Percentiles rank a stretch among this genome's conserved stretches.
phyloP scores from a whole-genome alignment of 2,888 invertebrate species.

The Campopleginae sp. region DNA sequence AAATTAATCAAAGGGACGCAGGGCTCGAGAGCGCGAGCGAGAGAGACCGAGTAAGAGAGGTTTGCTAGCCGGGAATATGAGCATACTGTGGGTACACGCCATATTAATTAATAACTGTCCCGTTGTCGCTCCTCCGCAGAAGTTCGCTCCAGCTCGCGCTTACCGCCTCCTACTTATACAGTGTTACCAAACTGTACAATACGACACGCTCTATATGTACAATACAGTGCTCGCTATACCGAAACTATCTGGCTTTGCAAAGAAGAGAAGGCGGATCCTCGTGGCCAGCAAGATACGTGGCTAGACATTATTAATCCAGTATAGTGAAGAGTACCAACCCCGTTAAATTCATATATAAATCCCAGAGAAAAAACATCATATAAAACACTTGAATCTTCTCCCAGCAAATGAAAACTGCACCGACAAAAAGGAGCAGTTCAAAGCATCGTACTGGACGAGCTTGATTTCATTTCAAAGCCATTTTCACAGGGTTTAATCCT shows the following conservation, averaged over 20 bases:
- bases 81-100: slow-evolving; percentile 52
- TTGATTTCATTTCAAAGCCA: neutral
- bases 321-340: slow-evolving; percentile 13
- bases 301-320: slow-evolving; percentile 59
- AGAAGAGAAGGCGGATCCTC: slow-evolving; percentile 56
- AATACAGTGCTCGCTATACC: slow-evolving; percentile 40
- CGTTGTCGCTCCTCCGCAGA: slow-evolving; percentile 52
- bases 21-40: neutral
- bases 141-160: slow-evolving; percentile 59
- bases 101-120: slow-evolving; percentile 68
- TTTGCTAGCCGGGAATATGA: slow-evolving; percentile 33
- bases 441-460: neutral
- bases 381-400: slow-evolving; percentile 48
- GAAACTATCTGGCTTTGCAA: slow-evolving; percentile 48
- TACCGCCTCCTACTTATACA: slow-evolving; percentile 43
- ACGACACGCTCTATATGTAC: slow-evolving; percentile 34
- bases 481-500: neutral
- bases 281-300: slow-evolving; percentile 57
- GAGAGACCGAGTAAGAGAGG: slow-evolving; percentile 41
- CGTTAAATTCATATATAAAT: slow-evolving; percentile 38
- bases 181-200: slow-evolving; percentile 45
- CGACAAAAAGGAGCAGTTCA: neutral
- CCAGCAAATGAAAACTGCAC: neutral
- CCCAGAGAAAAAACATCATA: slow-evolving; percentile 43
- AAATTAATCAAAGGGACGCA: slow-evolving; percentile 66